Evolutionary conservation across 1,140 invertebrate species (phyloP).

Genomic region (Pantala flavescens): DNA sequence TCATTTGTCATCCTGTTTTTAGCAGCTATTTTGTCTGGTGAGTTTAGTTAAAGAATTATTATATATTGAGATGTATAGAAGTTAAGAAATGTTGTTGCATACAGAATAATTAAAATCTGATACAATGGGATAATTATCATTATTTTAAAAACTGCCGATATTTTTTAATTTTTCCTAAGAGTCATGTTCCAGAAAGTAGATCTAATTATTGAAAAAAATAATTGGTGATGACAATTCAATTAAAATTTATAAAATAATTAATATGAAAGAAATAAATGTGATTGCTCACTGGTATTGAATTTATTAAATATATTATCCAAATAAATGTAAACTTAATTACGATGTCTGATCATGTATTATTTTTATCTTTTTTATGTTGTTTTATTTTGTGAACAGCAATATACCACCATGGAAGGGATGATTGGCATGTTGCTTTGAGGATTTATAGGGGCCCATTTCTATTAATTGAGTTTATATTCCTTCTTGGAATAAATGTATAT

Average conservation of each 20-base stretch:
- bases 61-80: constrained; percentile 25
- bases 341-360: too few relatives aligned
- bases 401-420: constrained; percentile 26
- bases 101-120: constrained; percentile 13
- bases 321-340: too few relatives aligned
- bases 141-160: constrained; percentile 15
- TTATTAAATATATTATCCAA: too few relatives aligned
- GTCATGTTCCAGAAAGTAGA: constrained; percentile 30
- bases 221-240: too few relatives aligned
- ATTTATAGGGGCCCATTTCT: constrained; percentile 75
- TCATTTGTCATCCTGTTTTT: constrained; percentile 67
- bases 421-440: constrained; percentile 40
- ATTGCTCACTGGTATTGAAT: too few relatives aligned
- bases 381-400: constrained; percentile 11
- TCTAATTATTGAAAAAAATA: too few relatives aligned
- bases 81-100: constrained; percentile 3
- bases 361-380: neutral
- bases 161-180: too few relatives aligned
- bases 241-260: too few relatives aligned
- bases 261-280: too few relatives aligned
- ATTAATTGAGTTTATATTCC: constrained; percentile 70
- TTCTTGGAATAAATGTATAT: constrained; percentile 81
- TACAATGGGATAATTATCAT: too few relatives aligned
- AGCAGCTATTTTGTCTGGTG: constrained; percentile 60
- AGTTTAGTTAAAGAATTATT: too few relatives aligned